Conservation (phyloP, 1,140 invertebrate genomes). For the Theocolax elegans region DNA sequence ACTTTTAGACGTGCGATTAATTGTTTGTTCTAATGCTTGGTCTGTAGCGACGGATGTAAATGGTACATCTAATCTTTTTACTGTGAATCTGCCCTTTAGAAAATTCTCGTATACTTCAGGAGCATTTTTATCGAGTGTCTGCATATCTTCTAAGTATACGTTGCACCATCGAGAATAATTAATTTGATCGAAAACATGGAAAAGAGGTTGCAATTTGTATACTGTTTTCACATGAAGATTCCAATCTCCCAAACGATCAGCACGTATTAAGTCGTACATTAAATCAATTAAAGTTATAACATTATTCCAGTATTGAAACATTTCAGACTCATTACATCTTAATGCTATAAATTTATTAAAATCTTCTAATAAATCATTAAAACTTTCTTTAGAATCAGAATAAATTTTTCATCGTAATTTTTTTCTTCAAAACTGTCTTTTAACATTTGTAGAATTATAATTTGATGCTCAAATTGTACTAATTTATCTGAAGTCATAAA, state of each 20-base stretch:
- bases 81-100: conserved; percentile 4
- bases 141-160: conserved; percentile 32
- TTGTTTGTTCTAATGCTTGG: conserved; percentile 17
- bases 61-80: conserved; percentile 13
- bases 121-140: background rate
- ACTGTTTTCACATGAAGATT: conserved; percentile 17
- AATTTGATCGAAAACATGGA: conserved; percentile 33
- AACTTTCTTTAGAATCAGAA: background rate
- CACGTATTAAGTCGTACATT: conserved; percentile 25
- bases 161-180: conserved; percentile 37
- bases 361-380: background rate
- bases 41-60: conserved; percentile 13
- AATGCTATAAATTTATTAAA: conserved; percentile 16
- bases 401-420: background rate
- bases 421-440: conserved; percentile 8
- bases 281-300: conserved; percentile 15
- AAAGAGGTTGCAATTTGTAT: conserved; percentile 33
- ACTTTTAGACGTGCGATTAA: conserved; percentile 1
- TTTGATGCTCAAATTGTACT: conserved; percentile 6
- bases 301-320: conserved; percentile 29
- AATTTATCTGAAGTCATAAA: background rate
- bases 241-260: conserved; percentile 38
- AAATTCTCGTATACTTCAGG: conserved; percentile 24
- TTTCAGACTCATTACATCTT: conserved; percentile 18
- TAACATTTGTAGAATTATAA: background rate